These are phyloP conservation scores for Dermolepida albohirtum DNA, from an alignment of 2,888 invertebrate genomes.

Conservation along the genomic window DNA sequence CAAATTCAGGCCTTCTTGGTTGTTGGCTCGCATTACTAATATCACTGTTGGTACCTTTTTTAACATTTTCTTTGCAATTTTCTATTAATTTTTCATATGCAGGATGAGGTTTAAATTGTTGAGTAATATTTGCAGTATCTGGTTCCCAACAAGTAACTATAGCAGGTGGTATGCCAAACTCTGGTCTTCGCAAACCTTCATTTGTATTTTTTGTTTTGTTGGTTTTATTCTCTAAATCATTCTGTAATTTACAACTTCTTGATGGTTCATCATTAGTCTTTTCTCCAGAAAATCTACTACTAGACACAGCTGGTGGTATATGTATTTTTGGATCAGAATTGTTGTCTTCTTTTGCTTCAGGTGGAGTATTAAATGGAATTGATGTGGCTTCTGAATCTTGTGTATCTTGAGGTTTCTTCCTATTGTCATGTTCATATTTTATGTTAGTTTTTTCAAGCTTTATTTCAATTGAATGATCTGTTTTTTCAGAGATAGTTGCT, in stretches of 20 bases:
- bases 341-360: not conserved
- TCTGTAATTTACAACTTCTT: not conserved
- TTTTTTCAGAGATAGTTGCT: too few species aligned
- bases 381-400: too few species aligned
- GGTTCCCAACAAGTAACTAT: conserved; percentile 48
- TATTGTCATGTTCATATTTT: too few species aligned
- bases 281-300: not conserved
- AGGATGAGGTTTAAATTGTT: not conserved
- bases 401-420: too few species aligned
- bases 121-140: conserved; percentile 27
- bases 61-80: conserved; percentile 1
- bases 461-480: too few species aligned
- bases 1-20: conserved; percentile 23
- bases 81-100: conserved; percentile 3
- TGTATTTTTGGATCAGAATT: not conserved
- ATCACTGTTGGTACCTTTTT: not conserved
- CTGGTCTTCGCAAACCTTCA: not conserved
- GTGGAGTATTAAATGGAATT: too few species aligned
- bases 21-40: not conserved
- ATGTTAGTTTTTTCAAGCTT: too few species aligned
- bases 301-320: conserved; percentile 25
- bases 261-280: not conserved
- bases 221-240: conserved; percentile 1
- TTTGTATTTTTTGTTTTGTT: conserved; percentile 14
- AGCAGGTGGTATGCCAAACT: conserved; percentile 42